phyloP scores from a whole-genome alignment of 2,888 invertebrate species.

The Erebia aethiops region DNA sequence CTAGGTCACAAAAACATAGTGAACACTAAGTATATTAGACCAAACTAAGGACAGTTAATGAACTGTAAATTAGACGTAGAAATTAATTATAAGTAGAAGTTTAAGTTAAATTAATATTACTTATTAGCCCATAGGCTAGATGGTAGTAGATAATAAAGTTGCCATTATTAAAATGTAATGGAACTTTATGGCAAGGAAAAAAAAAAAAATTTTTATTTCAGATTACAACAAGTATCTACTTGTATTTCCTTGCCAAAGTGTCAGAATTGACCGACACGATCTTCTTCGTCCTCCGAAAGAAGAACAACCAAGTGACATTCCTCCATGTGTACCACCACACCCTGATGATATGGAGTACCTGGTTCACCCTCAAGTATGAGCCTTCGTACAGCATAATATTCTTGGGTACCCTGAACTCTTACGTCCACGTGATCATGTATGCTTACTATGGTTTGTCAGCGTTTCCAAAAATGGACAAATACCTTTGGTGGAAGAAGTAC shows the following conservation, averaged over 20 bases:
- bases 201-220: slow-evolving; percentile 46
- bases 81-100: no score
- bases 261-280: slow-evolving; percentile 89
- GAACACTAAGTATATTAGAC: no score
- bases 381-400: slow-evolving; percentile 87
- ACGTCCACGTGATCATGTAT: slow-evolving; percentile 91
- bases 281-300: slow-evolving; percentile 93
- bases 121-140: no score
- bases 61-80: no score
- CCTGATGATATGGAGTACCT: slow-evolving; percentile 86
- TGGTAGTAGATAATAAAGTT: no score
- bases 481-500: slow-evolving; percentile 92
- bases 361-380: slow-evolving; percentile 87
- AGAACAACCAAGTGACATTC: slow-evolving; percentile 88
- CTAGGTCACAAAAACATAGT: no score
- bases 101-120: no score
- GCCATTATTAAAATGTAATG: no score
- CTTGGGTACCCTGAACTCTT: slow-evolving; percentile 86
- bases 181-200: no score
- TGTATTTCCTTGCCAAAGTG: slow-evolving; percentile 88
- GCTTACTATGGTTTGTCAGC: slow-evolving; percentile 88
- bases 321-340: slow-evolving; percentile 95
- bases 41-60: no score
- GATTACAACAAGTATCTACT: slow-evolving; percentile 68
- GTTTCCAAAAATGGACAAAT: slow-evolving; percentile 85